phyloP scores from a whole-genome alignment of 2,797 vertebrate species.

The Florisuga fusca region DNA sequence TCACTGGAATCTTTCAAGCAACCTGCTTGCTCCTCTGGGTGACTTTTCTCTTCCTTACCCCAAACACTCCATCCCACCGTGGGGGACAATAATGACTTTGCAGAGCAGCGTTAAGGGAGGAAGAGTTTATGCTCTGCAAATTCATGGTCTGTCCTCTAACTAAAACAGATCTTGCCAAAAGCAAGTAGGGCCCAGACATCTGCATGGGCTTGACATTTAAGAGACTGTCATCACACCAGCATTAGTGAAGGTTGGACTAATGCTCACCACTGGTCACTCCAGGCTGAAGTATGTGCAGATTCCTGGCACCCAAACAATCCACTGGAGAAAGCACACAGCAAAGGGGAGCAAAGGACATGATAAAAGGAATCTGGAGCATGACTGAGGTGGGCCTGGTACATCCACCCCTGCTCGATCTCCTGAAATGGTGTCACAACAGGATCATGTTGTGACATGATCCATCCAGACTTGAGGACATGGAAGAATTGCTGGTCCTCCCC shows the following conservation, averaged over 20 bases:
- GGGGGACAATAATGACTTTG: not conserved
- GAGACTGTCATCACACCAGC: not conserved
- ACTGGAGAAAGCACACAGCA: not conserved
- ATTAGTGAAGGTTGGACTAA: not conserved
- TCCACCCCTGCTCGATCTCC: not conserved
- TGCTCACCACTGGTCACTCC: not conserved
- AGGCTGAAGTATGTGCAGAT: not conserved
- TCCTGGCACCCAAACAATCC: not conserved
- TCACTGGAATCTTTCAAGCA: not conserved
- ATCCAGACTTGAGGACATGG: not conserved
- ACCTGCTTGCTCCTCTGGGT: not conserved
- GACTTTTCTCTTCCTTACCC: not conserved
- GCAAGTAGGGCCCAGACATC: not conserved
- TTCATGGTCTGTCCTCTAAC: not conserved
- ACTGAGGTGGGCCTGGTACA: not conserved
- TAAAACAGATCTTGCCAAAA: not conserved
- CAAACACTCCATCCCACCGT: not conserved
- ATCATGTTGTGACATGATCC: accelerated
- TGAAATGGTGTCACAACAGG: not conserved
- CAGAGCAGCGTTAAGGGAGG: not conserved
- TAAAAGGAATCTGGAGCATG: not conserved
- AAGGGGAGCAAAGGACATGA: not conserved
- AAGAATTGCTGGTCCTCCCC: not conserved
- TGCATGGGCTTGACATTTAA: not conserved
- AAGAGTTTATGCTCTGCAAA: not conserved